Evolutionary conservation across 2,113 vertebrate genomes (phyloP), one percentile per base, ranked within the genome.

Genomic region (Heloderma charlesbogerti): DNA sequence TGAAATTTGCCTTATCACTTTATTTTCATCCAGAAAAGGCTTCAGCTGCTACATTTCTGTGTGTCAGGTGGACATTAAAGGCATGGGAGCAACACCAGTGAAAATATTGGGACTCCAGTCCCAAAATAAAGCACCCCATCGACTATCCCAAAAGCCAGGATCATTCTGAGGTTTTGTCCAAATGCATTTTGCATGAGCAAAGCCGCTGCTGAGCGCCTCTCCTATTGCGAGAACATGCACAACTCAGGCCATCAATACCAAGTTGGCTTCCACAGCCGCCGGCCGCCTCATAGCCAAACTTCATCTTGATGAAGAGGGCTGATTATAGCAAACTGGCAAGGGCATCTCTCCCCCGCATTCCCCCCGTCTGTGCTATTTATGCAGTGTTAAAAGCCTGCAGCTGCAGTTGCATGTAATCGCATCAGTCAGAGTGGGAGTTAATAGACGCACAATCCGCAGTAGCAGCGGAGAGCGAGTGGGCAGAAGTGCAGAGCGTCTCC

Each of bases 341-440:
- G 90, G 86, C 87, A 88, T 48, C 90, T 93, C 87, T 89, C n/a
- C 48, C 15, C 27, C 34, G 2, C 27, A 16, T 20, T 45, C 40
- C 29, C 89, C 12, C 90, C 77, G 88, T 92, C 95, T 89, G 43
- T 77, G 79, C 87, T 93, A 90, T 93, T 96, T 92, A 91, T 91
- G 12, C n/a, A 25, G 89, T 93, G 85, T 87, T 94, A 89, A 92
- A 93, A 94, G 92, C 83, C 85, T 86, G 78, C 83, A 86, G 63
- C 40, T 77, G 86, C 0, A 0, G 90, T 93, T 88, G 60, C 86
- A 34, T 72, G 81, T 77, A 93, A 7, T 67, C 91, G 63, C 57
- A 54, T 88, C 72, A 89, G 87, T 91, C 83, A 18, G 88, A 93
- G 96, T 93, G 86, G 95, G 95, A 95, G 86, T 94, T 91, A 93